Percentiles rank a stretch among this genome's conserved stretches.
Conservation (phyloP, 2,797 vertebrate species). For the Sebastiscus albofasciatus region DNA sequence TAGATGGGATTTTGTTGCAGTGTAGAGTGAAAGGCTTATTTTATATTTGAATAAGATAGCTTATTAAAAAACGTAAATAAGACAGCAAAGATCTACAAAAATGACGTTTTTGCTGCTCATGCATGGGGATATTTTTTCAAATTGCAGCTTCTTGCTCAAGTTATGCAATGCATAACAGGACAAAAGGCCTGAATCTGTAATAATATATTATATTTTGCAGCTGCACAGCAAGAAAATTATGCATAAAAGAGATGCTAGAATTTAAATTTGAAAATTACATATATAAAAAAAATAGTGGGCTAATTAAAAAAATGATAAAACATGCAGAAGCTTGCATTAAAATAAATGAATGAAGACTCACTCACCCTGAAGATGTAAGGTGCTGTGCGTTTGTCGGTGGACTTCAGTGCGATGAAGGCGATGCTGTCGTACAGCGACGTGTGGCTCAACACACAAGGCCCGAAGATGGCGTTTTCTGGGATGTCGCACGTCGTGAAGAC, state of each 20-base stretch:
- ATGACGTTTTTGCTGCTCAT: neutral
- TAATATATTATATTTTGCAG: neutral
- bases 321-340: neutral
- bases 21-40: neutral
- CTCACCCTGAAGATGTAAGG: conserved; percentile 96
- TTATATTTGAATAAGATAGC: neutral
- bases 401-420: conserved; percentile 96
- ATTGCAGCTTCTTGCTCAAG: neutral
- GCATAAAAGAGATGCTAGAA: neutral
- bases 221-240: neutral
- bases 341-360: neutral
- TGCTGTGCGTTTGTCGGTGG: conserved; percentile 95
- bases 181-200: neutral
- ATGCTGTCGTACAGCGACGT: conserved; percentile 98
- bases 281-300: neutral
- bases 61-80: neutral
- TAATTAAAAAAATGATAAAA: neutral
- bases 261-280: no score
- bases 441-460: conserved; percentile 95
- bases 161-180: neutral
- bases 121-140: neutral
- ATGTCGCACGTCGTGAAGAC: conserved; percentile 98
- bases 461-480: conserved; percentile 96
- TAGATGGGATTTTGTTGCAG: neutral
- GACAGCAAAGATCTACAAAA: neutral